Percentiles rank a stretch among this genome's conserved stretches.
Evolutionary conservation across 2,888 invertebrate species (phyloP).

Genomic region (Griposia aprilina): DNA sequence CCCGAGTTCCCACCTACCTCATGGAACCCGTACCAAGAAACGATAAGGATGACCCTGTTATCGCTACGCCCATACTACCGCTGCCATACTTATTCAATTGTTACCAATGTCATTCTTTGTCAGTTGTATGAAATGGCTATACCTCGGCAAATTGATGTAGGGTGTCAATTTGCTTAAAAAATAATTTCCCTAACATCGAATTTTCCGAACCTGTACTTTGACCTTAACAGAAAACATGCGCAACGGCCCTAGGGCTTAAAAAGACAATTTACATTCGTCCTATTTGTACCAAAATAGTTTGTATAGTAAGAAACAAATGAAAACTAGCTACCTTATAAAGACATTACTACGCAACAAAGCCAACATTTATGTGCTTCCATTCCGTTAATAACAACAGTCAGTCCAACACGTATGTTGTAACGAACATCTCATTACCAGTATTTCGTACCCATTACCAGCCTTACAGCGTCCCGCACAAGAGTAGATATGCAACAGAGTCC

Average conservation of each 20-base stretch:
- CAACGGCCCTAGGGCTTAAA: neutral
- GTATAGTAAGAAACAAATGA: slow-evolving; percentile 34
- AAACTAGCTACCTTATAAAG: slow-evolving; percentile 44
- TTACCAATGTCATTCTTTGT: neutral
- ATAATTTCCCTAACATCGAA: neutral
- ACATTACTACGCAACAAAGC: slow-evolving; percentile 56
- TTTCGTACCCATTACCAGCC: slow-evolving; percentile 81
- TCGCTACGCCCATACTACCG: no score
- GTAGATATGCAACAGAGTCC: slow-evolving; percentile 16
- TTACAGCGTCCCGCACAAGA: slow-evolving; percentile 62
- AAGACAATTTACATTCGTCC: neutral
- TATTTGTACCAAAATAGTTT: slow-evolving; percentile 4
- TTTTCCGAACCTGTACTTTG: neutral
- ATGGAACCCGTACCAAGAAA: no score
- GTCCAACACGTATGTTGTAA: slow-evolving; percentile 82
- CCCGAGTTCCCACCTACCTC: no score
- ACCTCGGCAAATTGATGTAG: neutral
- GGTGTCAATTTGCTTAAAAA: neutral
- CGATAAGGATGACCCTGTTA: no score
- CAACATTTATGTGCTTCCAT: slow-evolving; percentile 63
- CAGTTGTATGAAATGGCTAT: neutral
- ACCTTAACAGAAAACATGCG: neutral
- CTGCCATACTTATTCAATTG: neutral
- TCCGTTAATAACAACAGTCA: slow-evolving; percentile 72
- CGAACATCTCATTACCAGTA: slow-evolving; percentile 86